These are phyloP conservation scores for Turritopsis dohrnii DNA, from an alignment of 30 jellyfish, hydroid and myxozoan species.

Conservation along the genomic window DNA sequence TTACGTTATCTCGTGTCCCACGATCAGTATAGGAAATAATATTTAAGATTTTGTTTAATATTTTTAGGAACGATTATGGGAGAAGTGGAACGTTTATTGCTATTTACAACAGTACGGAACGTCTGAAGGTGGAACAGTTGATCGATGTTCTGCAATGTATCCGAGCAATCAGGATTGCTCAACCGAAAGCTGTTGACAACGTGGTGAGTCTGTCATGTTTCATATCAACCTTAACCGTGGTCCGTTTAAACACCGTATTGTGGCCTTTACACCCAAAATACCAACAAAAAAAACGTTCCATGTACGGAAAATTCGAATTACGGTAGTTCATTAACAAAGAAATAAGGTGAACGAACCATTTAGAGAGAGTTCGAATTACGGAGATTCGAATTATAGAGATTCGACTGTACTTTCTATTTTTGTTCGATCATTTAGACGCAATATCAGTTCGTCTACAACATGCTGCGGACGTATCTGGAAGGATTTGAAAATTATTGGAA, in stretches of 20 bases:
- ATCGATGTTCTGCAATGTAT: conserved; percentile 80
- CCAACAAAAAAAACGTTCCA: too few relatives aligned
- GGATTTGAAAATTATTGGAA: conserved; percentile 68
- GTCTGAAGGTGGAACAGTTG: conserved; percentile 76
- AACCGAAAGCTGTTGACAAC: conserved; percentile 78
- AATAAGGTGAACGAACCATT: too few relatives aligned
- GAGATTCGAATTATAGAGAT: too few relatives aligned
- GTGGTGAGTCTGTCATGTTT: conserved; percentile 52
- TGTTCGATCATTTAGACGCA: conserved; percentile 43
- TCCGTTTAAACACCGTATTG: background rate
- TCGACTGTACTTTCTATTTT: conserved; percentile 1
- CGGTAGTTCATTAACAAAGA: too few relatives aligned
- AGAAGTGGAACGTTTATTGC: conserved; percentile 86
- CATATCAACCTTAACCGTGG: background rate
- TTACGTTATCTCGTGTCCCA: too few relatives aligned
- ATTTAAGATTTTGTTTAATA: too few relatives aligned
- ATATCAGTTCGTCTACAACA: conserved; percentile 58
- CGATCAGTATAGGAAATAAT: too few relatives aligned
- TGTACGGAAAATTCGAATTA: too few relatives aligned
- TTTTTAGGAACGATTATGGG: conserved; percentile 68
- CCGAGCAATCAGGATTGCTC: conserved; percentile 48
- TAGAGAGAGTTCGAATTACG: too few relatives aligned
- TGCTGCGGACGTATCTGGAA: conserved; percentile 71
- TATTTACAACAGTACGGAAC: conserved; percentile 73
- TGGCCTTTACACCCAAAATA: background rate